Evolutionary conservation across 2,888 invertebrate species (phyloP), one percentile per base, ranked within the genome.

Genomic region (Drosophila prostipennis): DNA sequence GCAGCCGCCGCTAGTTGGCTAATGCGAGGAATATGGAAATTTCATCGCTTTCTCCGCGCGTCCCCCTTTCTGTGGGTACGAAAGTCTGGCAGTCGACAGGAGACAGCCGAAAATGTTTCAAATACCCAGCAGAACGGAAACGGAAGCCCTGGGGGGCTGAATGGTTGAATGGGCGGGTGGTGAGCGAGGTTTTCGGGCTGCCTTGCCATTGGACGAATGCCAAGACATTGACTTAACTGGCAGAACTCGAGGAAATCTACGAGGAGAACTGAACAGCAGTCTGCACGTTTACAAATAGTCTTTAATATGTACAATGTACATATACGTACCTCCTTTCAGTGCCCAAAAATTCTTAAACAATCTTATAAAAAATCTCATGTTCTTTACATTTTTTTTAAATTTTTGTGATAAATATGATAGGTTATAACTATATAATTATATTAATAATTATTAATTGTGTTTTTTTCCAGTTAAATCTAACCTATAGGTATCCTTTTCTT

Each of bases 1-100:
- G 36, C 51, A 54, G 69, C 55, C 70, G 69, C 51, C 46, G 52
- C 70, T 56, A 57, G 57, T 52, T 67, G 59, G 73, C 59, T 74
- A 81, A 81, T 82, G 80, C 71, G 72, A 46, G 72, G 78, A 80
- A 77, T 72, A 81, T 81, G 77, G 54, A 84, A 77, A 81, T 78
- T 74, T 56, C 55, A 60, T 67, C 54, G 51, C 48, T 32, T 45
- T 63, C 61, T 39, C 48, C 29, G 34, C 23, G n/a, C 53, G 29
- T 7, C 67, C 34, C 60, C 29, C 73, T 43, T 34, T 34, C 4
- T 11, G 63, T 59, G 63, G 68, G 54, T 37, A 48, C 14, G 45
- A 42, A 39, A 46, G 59, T 40, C 53, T 64, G 68, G 69, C 73
- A 70, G 70, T 10, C 56, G 49, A 54, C 56, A 64, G 52, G 65